phyloP scores from a whole-genome alignment of 1,140 invertebrate genomes.

The Vanessa atalanta region DNA sequence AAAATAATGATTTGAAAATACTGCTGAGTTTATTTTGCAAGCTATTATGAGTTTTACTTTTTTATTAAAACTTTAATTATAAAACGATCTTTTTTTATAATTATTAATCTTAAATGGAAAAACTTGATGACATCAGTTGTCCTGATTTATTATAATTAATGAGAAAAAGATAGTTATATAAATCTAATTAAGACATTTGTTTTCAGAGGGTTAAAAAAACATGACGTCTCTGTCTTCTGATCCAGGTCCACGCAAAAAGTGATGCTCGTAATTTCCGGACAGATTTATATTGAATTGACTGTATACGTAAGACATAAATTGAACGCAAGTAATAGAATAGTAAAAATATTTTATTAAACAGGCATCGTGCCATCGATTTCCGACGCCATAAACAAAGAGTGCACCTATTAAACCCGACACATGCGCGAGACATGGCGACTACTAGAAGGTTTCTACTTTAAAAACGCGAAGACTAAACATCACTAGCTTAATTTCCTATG shows the following conservation, averaged over 20 bases:
- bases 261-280: neutral
- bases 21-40: too few relatives aligned
- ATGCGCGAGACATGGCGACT: constrained; percentile 13
- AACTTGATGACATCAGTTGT: neutral
- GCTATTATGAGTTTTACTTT: too few relatives aligned
- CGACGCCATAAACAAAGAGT: constrained; percentile 15
- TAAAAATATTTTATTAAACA: constrained; percentile 14
- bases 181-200: too few relatives aligned
- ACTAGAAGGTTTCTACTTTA: neutral
- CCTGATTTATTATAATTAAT: too few relatives aligned
- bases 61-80: neutral
- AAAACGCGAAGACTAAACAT: neutral
- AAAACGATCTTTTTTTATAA: neutral
- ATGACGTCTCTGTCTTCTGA: neutral
- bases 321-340: constrained; percentile 3
- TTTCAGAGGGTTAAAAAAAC: neutral
- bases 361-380: constrained; percentile 2
- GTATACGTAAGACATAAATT: neutral
- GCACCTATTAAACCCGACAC: constrained; percentile 15
- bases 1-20: too few relatives aligned
- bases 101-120: neutral
- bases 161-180: too few relatives aligned
- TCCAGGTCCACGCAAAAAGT: neutral
- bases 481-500: neutral
- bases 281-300: neutral